Base-by-base conservation (phyloP, 2,888 invertebrate genomes). In the Drosophila barbarae region DNA sequence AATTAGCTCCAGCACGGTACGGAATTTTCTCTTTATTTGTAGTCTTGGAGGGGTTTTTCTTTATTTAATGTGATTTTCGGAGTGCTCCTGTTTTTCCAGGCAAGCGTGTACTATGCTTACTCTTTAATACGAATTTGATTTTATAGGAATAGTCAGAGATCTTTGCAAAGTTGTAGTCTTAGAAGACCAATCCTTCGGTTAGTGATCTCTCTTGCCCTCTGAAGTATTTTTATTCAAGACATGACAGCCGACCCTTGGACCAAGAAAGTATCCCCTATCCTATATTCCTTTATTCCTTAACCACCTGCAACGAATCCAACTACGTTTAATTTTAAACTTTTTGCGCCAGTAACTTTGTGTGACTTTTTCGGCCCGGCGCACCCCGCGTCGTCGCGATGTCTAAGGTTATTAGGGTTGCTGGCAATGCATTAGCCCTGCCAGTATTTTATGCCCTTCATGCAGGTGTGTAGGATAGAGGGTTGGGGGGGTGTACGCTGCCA, bases 301-400 rank as follows among this genome's bases (percentile, higher is more conserved):
- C 57, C 46, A 52, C 28, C 26, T 38, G 26, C 9, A 15, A 15
- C n/a, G 64, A 80, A 71, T 72, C 74, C 75, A 61, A 58, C 59
- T 69, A 70, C 84, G 63, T 80, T 80, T 80, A 83, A 80, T 85
- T 85, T 80, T 69, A 74, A 80, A 80, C 85, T 80, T 80, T 78
- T 76, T 66, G 49, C 71, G 23, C 23, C n/a, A 38, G 64, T 63
- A 70, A 70, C 42, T 70, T 85, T 73, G 77, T 67, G 63, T 61
- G 70, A 68, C 70, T 68, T 83, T 68, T 73, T 73, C 44, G 57
- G 58, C 51, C 30, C 46, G 46, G 15, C 7, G 26, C 42, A n/a
- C 59, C 57, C 46, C 44, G 49, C 38, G 28, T 50, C 38, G 47
- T 15, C 34, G 52, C 28, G 35, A 35, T 60, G 71, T 57, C 53